Evolutionary conservation across 2,797 vertebrate genomes (phyloP).

Genomic region (Anas bahamensis): DNA sequence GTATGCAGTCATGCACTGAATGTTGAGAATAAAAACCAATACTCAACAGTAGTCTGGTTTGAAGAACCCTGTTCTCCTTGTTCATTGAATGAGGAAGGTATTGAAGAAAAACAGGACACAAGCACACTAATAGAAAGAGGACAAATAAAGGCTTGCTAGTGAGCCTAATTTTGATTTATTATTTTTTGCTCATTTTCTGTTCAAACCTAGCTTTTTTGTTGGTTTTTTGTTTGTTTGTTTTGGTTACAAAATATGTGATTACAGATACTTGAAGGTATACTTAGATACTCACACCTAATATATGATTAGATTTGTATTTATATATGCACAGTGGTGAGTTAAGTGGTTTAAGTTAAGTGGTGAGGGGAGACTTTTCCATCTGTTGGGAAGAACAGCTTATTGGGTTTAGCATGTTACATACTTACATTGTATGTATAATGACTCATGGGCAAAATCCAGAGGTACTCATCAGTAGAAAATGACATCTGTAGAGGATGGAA

Average conservation of each 20-base stretch:
- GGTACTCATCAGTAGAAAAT: conserved; percentile 31
- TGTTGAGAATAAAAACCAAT: neutral
- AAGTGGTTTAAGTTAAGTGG: neutral
- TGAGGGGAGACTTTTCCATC: conserved; percentile 25
- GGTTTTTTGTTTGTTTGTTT: neutral
- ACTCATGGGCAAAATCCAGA: conserved; percentile 40
- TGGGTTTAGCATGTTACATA: neutral
- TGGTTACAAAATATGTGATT: neutral
- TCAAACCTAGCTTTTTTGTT: neutral
- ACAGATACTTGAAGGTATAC: neutral
- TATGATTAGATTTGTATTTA: neutral
- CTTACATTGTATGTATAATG: neutral
- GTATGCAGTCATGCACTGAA: neutral
- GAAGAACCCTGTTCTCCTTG: neutral
- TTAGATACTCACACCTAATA: neutral
- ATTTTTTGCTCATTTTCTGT: neutral
- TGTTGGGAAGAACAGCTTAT: neutral
- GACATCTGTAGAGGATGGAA: neutral
- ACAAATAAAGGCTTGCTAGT: neutral
- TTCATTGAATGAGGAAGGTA: neutral
- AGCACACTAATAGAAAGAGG: neutral
- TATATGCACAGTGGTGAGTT: neutral
- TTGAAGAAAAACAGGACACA: neutral
- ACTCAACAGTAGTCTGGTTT: neutral
- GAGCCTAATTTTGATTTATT: neutral